Conservation (phyloP, 2,888 invertebrate species). For the Tyria jacobaeae region DNA sequence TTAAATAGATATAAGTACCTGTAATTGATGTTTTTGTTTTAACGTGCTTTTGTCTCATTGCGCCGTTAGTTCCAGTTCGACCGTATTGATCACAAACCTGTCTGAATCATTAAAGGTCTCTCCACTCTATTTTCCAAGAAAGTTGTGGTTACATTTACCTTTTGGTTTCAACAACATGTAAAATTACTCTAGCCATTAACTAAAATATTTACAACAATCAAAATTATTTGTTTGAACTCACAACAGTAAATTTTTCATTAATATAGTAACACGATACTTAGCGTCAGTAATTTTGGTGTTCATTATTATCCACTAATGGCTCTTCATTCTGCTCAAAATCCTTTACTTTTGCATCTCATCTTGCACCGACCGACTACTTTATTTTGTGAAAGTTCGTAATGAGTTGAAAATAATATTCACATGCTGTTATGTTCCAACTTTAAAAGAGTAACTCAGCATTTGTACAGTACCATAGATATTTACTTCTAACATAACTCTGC, state of each 20-base stretch:
- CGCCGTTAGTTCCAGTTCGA: too few relatives aligned
- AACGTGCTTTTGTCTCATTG: too few relatives aligned
- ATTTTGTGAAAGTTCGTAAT: background rate
- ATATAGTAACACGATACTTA: slow-evolving; percentile 31
- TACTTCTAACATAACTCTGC: too few relatives aligned
- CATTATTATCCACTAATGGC: slow-evolving; percentile 36
- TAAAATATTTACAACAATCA: background rate
- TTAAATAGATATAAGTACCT: too few relatives aligned
- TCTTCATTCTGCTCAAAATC: background rate
- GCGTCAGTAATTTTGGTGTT: slow-evolving; percentile 26
- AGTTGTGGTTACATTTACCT: background rate
- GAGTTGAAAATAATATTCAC: background rate
- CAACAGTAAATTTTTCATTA: slow-evolving; percentile 18
- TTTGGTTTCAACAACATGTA: background rate
- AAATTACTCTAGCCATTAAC: background rate
- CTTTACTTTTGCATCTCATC: slow-evolving; percentile 1
- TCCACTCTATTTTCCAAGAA: too few relatives aligned
- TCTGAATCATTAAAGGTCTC: too few relatives aligned
- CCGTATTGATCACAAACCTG: too few relatives aligned
- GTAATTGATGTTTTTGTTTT: too few relatives aligned
- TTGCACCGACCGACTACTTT: background rate
- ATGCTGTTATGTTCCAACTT: background rate
- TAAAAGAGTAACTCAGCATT: too few relatives aligned
- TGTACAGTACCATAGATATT: too few relatives aligned
- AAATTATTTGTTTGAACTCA: background rate